Percentiles rank a stretch among this genome's conserved stretches.
Evolutionary conservation across 2,113 vertebrate genomes (phyloP).

Genomic region (Micronisus gabar): DNA sequence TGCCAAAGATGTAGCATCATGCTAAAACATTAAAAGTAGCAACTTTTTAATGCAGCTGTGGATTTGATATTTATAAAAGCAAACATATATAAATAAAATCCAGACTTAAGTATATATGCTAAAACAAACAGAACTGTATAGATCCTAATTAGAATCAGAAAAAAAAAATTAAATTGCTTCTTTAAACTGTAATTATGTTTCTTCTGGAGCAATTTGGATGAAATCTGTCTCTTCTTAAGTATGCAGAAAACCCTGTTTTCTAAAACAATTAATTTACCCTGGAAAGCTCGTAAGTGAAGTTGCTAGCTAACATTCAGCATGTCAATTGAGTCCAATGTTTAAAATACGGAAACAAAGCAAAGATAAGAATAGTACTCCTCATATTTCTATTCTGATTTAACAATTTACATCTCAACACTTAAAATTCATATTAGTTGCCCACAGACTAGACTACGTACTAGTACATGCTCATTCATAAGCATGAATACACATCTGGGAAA

Average conservation of each 20-base stretch:
- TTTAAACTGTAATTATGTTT: background rate
- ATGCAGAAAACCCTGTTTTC: background rate
- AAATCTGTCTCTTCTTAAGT: background rate
- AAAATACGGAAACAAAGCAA: background rate
- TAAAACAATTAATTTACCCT: background rate
- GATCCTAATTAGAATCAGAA: background rate
- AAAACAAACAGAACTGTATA: background rate
- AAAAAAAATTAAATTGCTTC: background rate
- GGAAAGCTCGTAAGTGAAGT: background rate
- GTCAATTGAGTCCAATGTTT: background rate
- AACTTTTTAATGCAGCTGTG: background rate
- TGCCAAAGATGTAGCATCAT: background rate
- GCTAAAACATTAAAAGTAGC: background rate
- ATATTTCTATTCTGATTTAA: background rate
- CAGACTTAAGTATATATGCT: background rate
- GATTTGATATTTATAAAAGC: background rate
- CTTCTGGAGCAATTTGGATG: background rate
- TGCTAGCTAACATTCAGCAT: background rate
- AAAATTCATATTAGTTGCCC: background rate
- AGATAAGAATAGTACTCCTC: background rate
- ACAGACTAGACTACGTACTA: background rate
- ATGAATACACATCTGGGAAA: background rate
- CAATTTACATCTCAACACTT: background rate
- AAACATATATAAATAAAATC: background rate
- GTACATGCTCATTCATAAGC: background rate